phyloP scores from a whole-genome alignment of 2,113 vertebrate genomes.

The Larimichthys polyactis region DNA sequence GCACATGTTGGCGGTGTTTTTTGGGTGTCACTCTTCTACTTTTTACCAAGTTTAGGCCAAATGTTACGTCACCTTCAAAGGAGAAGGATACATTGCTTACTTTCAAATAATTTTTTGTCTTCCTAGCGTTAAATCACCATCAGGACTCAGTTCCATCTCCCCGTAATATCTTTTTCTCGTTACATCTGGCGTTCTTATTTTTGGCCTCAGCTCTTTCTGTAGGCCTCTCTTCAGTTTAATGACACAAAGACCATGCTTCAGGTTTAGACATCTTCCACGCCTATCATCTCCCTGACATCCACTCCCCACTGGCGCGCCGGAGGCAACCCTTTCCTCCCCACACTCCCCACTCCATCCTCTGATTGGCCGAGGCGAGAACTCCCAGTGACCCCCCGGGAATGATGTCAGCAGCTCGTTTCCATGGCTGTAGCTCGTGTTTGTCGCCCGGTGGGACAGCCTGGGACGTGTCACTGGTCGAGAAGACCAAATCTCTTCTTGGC shows the following conservation, averaged over 20 bases:
- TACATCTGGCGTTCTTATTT: background rate
- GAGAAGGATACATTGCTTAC: no score
- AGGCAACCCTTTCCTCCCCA: background rate
- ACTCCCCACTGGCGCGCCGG: background rate
- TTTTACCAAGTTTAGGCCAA: background rate
- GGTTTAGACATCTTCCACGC: background rate
- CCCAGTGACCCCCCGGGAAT: slow-evolving; percentile 6
- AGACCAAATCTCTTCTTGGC: slow-evolving; percentile 40
- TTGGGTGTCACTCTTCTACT: background rate
- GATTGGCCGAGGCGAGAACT: slow-evolving; percentile 45
- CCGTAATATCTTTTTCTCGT: background rate
- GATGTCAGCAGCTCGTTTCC: slow-evolving; percentile 51
- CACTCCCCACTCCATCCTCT: background rate
- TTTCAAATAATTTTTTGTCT: background rate
- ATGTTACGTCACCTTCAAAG: background rate
- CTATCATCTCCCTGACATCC: background rate
- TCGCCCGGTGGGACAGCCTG: slow-evolving; percentile 25
- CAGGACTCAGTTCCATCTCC: no score
- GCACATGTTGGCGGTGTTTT: background rate
- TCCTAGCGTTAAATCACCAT: no score
- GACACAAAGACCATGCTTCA: background rate
- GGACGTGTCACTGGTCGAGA: slow-evolving; percentile 25
- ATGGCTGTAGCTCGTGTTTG: slow-evolving; percentile 44
- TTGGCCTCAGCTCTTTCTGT: background rate
- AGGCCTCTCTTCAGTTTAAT: background rate